These are phyloP conservation scores for Lates japonicus DNA, from an alignment of 2,797 vertebrate genomes.

Conservation along the genomic window DNA sequence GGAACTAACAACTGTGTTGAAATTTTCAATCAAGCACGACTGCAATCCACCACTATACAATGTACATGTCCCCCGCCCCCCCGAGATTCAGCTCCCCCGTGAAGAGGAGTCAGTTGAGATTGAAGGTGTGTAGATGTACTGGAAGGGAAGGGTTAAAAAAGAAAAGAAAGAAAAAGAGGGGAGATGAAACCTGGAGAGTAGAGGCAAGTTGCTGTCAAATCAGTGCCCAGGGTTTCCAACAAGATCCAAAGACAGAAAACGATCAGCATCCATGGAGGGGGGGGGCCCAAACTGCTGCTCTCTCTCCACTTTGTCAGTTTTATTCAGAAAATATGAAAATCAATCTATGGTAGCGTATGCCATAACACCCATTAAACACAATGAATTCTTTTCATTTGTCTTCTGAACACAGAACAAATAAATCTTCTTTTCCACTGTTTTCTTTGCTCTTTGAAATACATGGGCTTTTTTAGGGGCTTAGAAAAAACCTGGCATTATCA, in stretches of 20 bases:
- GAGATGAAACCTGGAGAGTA: constrained; percentile 37
- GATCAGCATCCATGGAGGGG: constrained; percentile 18
- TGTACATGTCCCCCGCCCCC: constrained; percentile 25
- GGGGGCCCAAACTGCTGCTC: constrained; percentile 27
- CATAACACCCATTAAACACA: constrained; percentile 64
- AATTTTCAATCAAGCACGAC: constrained; percentile 68
- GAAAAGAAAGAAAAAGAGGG: background rate
- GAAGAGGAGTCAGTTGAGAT: constrained; percentile 51
- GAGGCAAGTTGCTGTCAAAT: constrained; percentile 34
- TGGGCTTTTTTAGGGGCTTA: constrained; percentile 21
- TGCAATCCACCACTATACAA: constrained; percentile 69
- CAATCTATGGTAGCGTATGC: constrained; percentile 56
- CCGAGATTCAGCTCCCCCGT: constrained; percentile 32
- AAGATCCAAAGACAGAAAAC: constrained; percentile 34
- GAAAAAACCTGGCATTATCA: constrained; percentile 50
- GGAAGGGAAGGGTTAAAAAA: constrained; percentile 13
- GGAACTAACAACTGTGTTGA: constrained; percentile 71
- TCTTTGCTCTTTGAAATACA: constrained; percentile 60
- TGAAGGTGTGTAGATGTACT: constrained; percentile 45
- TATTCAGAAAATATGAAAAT: constrained; percentile 55
- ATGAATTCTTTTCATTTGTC: constrained; percentile 50
- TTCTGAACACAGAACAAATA: constrained; percentile 45
- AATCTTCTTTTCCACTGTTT: constrained; percentile 38
- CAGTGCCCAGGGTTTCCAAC: constrained; percentile 50
- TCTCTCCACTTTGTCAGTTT: constrained; percentile 38